Conservation (phyloP, 1,140 invertebrate species). For the Trichogramma pretiosum region DNA sequence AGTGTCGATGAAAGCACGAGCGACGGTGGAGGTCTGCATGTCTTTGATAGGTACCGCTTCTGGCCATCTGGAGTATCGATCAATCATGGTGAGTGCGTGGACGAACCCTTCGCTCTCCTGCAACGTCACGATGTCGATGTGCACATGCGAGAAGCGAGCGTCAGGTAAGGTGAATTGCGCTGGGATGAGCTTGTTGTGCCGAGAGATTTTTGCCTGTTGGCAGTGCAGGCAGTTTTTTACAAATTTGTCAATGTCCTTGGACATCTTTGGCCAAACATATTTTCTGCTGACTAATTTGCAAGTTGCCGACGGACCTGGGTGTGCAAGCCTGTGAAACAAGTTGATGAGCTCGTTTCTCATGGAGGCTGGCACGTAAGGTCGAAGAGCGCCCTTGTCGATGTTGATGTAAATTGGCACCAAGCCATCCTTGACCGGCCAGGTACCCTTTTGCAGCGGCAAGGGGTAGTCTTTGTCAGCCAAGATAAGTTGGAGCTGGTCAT, state of each 20-base stretch:
- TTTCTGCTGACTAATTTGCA: background rate
- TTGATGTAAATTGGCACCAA: too few species aligned
- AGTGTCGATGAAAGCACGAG: conserved; percentile 21
- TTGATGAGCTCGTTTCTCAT: background rate
- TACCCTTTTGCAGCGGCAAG: too few species aligned
- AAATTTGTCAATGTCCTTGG: background rate
- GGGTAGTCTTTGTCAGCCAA: too few species aligned
- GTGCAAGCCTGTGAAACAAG: background rate
- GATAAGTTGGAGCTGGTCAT: too few species aligned
- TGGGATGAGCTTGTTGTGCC: background rate
- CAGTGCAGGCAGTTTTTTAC: background rate
- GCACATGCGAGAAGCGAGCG: background rate
- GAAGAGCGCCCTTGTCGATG: background rate
- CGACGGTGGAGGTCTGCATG: conserved; percentile 32
- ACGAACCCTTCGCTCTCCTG: conserved; percentile 8
- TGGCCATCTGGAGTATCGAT: too few species aligned
- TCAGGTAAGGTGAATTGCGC: background rate
- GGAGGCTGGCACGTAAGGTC: background rate
- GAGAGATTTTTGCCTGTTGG: background rate
- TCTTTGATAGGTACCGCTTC: conserved; percentile 23
- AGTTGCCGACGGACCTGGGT: too few species aligned
- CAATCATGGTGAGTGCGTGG: conserved; percentile 29
- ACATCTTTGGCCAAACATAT: background rate
- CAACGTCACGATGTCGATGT: background rate
- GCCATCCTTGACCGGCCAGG: too few species aligned